Evolutionary conservation across 2,888 invertebrate genomes (phyloP).

Genomic region (Clistopyga incitator): DNA sequence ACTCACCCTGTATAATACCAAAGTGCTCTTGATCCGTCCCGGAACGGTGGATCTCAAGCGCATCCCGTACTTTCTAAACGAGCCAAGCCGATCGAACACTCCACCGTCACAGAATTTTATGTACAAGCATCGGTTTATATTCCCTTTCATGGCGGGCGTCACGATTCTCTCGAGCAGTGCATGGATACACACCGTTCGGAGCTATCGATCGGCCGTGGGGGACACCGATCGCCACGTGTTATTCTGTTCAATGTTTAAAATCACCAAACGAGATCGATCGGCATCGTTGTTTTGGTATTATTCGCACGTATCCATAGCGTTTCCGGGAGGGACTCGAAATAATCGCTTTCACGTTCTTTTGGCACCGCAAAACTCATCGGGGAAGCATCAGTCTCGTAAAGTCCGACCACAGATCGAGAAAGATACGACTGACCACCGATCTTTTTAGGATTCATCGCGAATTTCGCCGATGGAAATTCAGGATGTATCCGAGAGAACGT

Average conservation of each 20-base stretch:
- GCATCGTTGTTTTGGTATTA: slow-evolving; percentile 40
- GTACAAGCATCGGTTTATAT: slow-evolving; percentile 46
- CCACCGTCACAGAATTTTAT: slow-evolving; percentile 31
- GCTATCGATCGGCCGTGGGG: slow-evolving; percentile 35
- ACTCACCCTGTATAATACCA: slow-evolving; percentile 43
- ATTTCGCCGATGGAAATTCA: background rate
- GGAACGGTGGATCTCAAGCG: slow-evolving; percentile 40
- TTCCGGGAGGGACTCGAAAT: slow-evolving; percentile 46
- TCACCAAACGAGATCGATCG: slow-evolving; percentile 55
- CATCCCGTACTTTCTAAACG: slow-evolving; percentile 66
- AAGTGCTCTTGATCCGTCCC: slow-evolving; percentile 55
- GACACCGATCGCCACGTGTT: slow-evolving; percentile 48
- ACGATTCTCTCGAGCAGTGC: slow-evolving; percentile 51
- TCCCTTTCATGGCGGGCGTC: slow-evolving; percentile 53
- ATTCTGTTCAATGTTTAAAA: slow-evolving; percentile 29
- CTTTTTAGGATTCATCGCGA: background rate
- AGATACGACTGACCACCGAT: background rate
- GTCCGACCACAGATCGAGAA: background rate
- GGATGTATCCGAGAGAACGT: background rate
- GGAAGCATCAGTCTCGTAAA: background rate
- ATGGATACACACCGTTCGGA: slow-evolving; percentile 4
- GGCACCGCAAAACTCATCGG: background rate
- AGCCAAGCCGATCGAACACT: slow-evolving; percentile 50
- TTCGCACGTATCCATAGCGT: slow-evolving; percentile 29
- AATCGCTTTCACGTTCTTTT: slow-evolving; percentile 21